Evolutionary conservation across 2,888 invertebrate species (phyloP), one percentile per base, ranked within the genome.

Genomic region (Ectemnius cavifrons): DNA sequence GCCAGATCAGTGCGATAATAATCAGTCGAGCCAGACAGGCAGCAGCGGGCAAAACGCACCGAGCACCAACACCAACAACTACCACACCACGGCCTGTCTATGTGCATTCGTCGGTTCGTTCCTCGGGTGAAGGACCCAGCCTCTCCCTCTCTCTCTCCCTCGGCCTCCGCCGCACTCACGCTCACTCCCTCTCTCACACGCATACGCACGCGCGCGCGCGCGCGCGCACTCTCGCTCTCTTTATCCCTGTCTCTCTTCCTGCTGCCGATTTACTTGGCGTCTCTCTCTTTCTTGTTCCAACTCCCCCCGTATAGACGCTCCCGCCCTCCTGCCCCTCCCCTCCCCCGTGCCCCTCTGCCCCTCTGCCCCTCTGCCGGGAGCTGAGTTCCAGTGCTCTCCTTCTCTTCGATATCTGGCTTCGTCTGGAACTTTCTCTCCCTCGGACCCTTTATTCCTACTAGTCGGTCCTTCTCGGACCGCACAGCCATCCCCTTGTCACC

Each of bases 111-210:
- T 77, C 75, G 69, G 73, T 80, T 79, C 79, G 76, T 78, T 80
- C 83, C 83, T 77, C 84, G 85, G 85, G 84, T 87, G 85, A 86
- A 86, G 84, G 85, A 85, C 85, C 85, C 84, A 81, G 75, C 79
- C 78, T 76, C 80, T 79, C 74, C 74, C 61, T 77, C 72, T 77
- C 71, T 69, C 74, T 64, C 67, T 65, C 75, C 70, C 68, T 73
- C 69, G 64, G 52, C 18, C 57, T 61, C 61, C 20, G 47, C 27
- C 18, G 27, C 74, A 37, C 63, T 37, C 37, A 6, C 73, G 11
- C 60, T 16, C 45, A 14, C 58, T 60, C 63, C 52, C 70, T 71
- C 61, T 73, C 73, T 68, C 68, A 72, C 74, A 57, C 70, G 63
- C 72, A 23, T 23, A n/a, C n/a, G n/a, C 20, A 20, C 20, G 20